Percentiles rank a stretch among this genome's conserved stretches.
These are phyloP conservation scores for Suncus etruscus DNA, from an alignment of 2,113 vertebrate genomes.

Conservation along the genomic window DNA sequence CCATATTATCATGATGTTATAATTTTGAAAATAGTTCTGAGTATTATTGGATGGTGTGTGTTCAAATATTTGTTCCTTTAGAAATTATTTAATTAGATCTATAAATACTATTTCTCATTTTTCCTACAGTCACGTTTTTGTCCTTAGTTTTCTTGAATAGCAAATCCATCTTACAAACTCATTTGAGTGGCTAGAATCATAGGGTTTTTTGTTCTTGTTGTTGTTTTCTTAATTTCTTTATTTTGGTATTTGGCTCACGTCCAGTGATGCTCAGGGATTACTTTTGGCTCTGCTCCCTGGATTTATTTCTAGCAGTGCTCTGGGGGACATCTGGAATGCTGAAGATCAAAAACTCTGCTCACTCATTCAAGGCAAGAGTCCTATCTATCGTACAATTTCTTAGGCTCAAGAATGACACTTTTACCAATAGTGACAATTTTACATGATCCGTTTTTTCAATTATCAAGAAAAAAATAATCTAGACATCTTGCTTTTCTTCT, in stretches of 20 bases:
- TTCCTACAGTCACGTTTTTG: background rate
- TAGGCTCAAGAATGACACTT: too few relatives aligned
- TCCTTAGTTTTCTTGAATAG: conserved; percentile 10
- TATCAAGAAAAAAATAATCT: conserved; percentile 36
- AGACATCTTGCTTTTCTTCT: background rate
- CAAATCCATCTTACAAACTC: background rate
- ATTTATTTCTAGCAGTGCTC: too few relatives aligned
- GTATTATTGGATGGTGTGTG: background rate
- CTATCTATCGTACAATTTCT: too few relatives aligned
- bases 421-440: background rate
- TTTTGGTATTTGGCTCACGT: too few relatives aligned
- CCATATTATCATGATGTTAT: background rate
- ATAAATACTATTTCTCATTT: conserved; percentile 24
- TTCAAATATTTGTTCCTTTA: background rate
- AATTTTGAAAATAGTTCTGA: conserved; percentile 31
- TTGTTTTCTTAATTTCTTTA: too few relatives aligned
- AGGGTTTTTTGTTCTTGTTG: background rate
- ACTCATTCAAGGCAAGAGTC: too few relatives aligned
- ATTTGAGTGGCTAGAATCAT: background rate
- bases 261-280: too few relatives aligned
- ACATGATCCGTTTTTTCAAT: conserved; percentile 28
- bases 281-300: too few relatives aligned
- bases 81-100: background rate
- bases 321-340: too few relatives aligned
- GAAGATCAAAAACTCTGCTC: too few relatives aligned